Evolutionary conservation across 64 coral and sea anemone species (phyloP), one percentile per base, ranked within the genome.

Genomic region (Orbicella faveolata): DNA sequence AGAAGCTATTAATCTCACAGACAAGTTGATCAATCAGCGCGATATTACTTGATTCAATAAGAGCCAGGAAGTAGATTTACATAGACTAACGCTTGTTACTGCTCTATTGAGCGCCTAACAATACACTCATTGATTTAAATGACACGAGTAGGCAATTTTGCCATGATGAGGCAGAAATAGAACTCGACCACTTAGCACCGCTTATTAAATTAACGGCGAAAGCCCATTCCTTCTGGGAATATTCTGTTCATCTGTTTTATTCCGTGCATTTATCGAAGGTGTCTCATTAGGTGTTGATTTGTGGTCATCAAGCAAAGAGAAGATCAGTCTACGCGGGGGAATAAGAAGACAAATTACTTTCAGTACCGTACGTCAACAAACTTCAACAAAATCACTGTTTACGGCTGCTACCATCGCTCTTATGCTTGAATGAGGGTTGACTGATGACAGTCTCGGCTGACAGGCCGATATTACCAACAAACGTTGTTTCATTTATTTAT

Each of bases 1-100:
- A 85, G 82, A 72, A 85, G 82, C 82, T 72, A 85, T 85, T 85
- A 85, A 85, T 85, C 82, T 85, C 82, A 26, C 19, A 85, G 82
- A 85, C 82, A 69, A 72, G 64, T 85, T 72, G 64, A 85, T 85
- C 82, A 85, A 72, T 85, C 82, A 85, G 39, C 65, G 82, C 82
- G 82, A 85, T 85, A 85, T 85, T 85, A 72, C 63, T 72, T 26
- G 37, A 36, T 33, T 82, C 57, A 82, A 82, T 64, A 39, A 61
- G 30, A 53, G 63, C 82, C 82, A 85, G 82, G 82, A 85, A 85
- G 82, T 85, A 85, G 36, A 85, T 85, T 85, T 72, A 85, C 82
- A 85, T 72, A 85, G 68, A 30, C 61, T 85, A 16, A 72, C 53
- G 65, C 21, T 25, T 73, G 37, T 72, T 68, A n/a, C 39, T 67